Conservation (phyloP, 2,888 invertebrate species). For the Lathronympha strigana region DNA sequence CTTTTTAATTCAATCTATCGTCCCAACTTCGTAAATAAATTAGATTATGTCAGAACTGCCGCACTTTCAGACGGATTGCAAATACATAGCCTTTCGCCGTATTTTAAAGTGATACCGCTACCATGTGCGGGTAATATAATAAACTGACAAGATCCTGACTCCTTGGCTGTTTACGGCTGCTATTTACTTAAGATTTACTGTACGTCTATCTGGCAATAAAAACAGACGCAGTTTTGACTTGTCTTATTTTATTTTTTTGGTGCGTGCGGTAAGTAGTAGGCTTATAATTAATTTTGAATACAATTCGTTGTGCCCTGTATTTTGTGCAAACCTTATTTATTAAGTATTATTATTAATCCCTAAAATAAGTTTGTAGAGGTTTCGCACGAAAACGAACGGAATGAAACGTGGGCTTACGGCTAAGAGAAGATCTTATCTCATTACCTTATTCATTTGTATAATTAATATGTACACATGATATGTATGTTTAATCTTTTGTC, state of each 20-base stretch:
- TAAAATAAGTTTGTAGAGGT: conserved; percentile 77
- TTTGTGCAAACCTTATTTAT: conserved; percentile 47
- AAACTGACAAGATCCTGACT: too few species aligned
- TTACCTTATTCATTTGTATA: conserved; percentile 40
- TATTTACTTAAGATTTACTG: not conserved
- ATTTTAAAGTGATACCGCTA: not conserved
- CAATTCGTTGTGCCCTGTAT: conserved; percentile 50
- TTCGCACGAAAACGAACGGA: conserved; percentile 79
- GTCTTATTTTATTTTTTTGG: not conserved
- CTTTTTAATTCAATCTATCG: conserved; percentile 23
- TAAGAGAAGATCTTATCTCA: conserved; percentile 47
- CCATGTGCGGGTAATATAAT: too few species aligned
- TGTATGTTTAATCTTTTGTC: conserved; percentile 29
- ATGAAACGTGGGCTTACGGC: conserved; percentile 49
- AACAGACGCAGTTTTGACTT: not conserved
- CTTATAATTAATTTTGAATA: conserved; percentile 11
- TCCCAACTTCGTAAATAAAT: not conserved
- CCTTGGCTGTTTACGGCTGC: not conserved
- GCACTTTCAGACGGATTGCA: not conserved
- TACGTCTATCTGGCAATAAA: too few species aligned
- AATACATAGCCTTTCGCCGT: not conserved
- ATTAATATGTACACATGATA: conserved; percentile 24
- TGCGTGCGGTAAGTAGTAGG: conserved; percentile 10
- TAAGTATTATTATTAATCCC: conserved; percentile 64
- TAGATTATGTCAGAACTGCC: not conserved